A percentile compares a stretch with the other conserved stretches of the same genome.
Conservation (phyloP, 2,888 invertebrate genomes). For the Poecilobothrus nobilitatus region DNA sequence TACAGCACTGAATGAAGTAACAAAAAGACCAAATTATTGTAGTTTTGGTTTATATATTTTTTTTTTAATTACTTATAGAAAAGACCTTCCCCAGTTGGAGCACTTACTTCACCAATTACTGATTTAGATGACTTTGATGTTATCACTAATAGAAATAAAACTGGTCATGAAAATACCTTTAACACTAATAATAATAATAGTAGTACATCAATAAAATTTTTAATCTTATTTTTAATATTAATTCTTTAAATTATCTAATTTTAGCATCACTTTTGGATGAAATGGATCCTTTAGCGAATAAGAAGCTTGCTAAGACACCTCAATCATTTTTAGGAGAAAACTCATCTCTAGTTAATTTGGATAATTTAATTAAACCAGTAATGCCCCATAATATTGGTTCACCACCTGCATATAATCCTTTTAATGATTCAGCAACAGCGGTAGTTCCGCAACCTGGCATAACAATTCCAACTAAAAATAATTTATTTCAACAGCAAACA, state of each 20-base stretch:
- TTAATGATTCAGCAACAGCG: conserved; percentile 34
- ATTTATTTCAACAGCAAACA: conserved; percentile 52
- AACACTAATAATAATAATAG: conserved; percentile 42
- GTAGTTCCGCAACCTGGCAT: conserved; percentile 18
- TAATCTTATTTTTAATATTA: background rate
- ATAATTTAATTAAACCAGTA: conserved; percentile 75
- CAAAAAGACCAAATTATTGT: background rate
- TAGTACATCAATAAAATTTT: conserved; percentile 28
- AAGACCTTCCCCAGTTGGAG: conserved; percentile 28
- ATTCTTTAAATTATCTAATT: background rate
- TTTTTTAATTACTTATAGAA: conserved; percentile 18
- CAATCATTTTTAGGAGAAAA: conserved; percentile 96
- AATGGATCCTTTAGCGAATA: conserved; percentile 41
- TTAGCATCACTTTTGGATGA: conserved; percentile 41
- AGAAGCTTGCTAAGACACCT: conserved; percentile 65
- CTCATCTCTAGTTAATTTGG: conserved; percentile 92
- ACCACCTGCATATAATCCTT: conserved; percentile 42
- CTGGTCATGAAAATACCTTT: conserved; percentile 35
- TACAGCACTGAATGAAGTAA: conserved; percentile 42
- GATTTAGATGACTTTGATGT: conserved; percentile 84
- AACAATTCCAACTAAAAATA: conserved; percentile 43
- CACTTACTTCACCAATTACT: conserved; percentile 46
- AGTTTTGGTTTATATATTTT: background rate
- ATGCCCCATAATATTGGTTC: conserved; percentile 34
- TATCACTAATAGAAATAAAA: conserved; percentile 65